Base-by-base conservation (phyloP, 2,888 invertebrate genomes). In the Sinodicranocentrus sp. region DNA sequence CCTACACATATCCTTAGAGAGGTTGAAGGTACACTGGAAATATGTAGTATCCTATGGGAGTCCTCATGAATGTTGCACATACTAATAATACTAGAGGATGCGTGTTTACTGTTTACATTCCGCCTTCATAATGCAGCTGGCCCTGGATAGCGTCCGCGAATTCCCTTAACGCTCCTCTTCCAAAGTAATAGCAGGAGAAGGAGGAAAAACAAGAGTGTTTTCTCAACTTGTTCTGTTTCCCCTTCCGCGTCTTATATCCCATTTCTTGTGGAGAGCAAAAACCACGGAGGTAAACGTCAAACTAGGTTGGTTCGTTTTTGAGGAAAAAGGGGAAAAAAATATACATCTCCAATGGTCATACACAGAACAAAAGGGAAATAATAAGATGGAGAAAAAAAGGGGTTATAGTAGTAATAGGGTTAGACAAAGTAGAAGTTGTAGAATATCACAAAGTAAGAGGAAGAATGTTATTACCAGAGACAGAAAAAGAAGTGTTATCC, bases 91-190 rank as follows among this genome's bases (percentile, higher is more conserved):
- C 59, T 61, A 68, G 61, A 70, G 59, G 54, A 68, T 73, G 26
- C 68, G 23, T 44, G 68, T 70, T 54, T 43, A 57, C 76, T 23
- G 28, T 52, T 43, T 33, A 70, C 78, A 28, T 61, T 33, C 43
- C 19, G 48, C 78, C 39, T 43, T 67, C 25, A 43, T 19, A 65
- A 65, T 26, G 25, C 26, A 21, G 23, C 15, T 5, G 65, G 39
- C 28, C 61, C 68, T 21, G 43, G 48, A 44, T 73, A 61, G 63
- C 61, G 33, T 13, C 3, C 19, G 28, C n/a, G 21, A 70, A 78
- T 78, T 78, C 78, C 78, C 78, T 70, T 61, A 78, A 48, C 78
- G 15, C 78, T 70, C 57, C 78, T 78, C 59, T 44, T 78, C 70
- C 48, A 57, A 59, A 70, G 59, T 78, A 78, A 78, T 78, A 78